These are phyloP conservation scores for Calameuta filiformis DNA, from an alignment of 2,888 invertebrate species.

Conservation along the genomic window DNA sequence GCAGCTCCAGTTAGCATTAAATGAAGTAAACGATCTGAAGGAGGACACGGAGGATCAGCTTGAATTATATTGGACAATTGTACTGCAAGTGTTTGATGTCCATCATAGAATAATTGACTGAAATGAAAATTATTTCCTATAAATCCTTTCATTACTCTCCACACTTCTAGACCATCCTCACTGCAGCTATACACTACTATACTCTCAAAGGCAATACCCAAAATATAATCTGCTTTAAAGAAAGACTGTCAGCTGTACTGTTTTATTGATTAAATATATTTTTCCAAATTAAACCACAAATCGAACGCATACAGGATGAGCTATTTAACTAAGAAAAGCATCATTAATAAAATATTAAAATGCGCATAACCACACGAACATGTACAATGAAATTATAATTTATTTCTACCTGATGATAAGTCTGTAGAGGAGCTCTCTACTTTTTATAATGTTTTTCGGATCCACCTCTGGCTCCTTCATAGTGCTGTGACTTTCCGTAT, in stretches of 20 bases:
- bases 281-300: neutral
- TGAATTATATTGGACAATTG: conserved; percentile 85
- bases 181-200: neutral
- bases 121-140: conserved; percentile 42
- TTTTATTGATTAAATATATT: neutral
- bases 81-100: conserved; percentile 92
- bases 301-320: conserved; percentile 2
- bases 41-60: conserved; percentile 94
- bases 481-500: conserved; percentile 17
- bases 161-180: neutral
- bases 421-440: conserved; percentile 88
- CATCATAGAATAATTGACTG: conserved; percentile 98
- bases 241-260: neutral
- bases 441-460: conserved; percentile 84
- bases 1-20: conserved; percentile 87
- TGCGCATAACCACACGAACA: neutral
- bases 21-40: conserved; percentile 91
- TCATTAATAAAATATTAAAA: neutral
- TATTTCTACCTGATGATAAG: conserved; percentile 85
- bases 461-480: conserved; percentile 71
- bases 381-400: conserved; percentile 3
- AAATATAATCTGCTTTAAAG: neutral
- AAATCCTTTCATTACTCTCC: neutral
- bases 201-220: neutral
- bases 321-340: neutral